phyloP scores from a whole-genome alignment of 2,888 invertebrate genomes.

The Pandemis heparana region DNA sequence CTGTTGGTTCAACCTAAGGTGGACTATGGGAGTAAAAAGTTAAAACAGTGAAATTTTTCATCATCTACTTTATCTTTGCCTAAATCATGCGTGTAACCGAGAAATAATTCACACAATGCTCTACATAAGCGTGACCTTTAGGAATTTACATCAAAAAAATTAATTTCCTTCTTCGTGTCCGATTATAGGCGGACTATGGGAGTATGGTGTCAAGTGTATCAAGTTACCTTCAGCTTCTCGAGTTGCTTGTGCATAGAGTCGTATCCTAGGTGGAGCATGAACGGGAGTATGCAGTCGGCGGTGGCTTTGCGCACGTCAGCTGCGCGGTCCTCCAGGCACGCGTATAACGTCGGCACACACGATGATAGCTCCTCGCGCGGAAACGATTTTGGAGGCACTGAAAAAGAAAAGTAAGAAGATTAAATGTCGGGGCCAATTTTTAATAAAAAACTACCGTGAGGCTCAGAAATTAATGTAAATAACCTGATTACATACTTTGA shows the following conservation, averaged over 20 bases:
- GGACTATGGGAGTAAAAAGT: background rate
- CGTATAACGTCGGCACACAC: conserved; percentile 92
- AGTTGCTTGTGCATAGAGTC: conserved; percentile 91
- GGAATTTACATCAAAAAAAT: background rate
- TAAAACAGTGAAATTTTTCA: background rate
- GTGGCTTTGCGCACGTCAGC: conserved; percentile 96
- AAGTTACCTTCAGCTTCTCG: conserved; percentile 90
- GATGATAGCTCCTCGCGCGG: conserved; percentile 92
- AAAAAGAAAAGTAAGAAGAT: conserved; percentile 25
- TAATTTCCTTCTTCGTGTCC: background rate
- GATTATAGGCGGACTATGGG: background rate
- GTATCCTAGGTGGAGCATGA: conserved; percentile 97
- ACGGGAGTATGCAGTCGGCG: conserved; percentile 94
- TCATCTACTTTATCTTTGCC: background rate
- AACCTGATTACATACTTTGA: no score
- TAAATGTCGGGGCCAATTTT: no score
- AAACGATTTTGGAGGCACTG: conserved; percentile 89
- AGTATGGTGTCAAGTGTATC: background rate
- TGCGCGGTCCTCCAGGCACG: conserved; percentile 95
- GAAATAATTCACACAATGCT: background rate
- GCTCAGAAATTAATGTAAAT: no score
- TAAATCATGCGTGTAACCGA: background rate
- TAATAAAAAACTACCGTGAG: no score
- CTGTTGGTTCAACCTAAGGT: background rate
- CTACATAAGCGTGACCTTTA: background rate